Conservation (phyloP, 2,888 invertebrate species). For the Cantharis nigra region DNA sequence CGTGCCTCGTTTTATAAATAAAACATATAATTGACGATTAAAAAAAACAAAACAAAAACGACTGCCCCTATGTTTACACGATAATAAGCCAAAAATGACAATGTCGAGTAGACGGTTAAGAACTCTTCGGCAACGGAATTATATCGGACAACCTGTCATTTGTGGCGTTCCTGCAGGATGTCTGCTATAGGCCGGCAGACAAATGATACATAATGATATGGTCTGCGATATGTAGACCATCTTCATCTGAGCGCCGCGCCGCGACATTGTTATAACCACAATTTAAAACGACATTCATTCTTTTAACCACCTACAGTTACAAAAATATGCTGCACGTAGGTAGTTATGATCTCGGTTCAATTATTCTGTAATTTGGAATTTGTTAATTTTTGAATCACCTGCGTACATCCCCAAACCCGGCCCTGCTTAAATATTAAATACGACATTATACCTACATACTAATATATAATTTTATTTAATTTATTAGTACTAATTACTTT, state of each 20-base stretch:
- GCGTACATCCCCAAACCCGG: background rate
- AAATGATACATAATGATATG: slow-evolving; percentile 48
- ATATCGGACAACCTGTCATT: slow-evolving; percentile 44
- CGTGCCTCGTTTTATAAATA: background rate
- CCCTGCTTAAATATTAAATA: background rate
- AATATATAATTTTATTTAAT: no score
- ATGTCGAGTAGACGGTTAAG: slow-evolving; percentile 25
- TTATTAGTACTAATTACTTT: background rate
- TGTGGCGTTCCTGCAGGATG: slow-evolving; percentile 46
- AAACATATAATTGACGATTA: background rate
- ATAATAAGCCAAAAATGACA: slow-evolving; percentile 30
- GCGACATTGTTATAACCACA: slow-evolving; percentile 18
- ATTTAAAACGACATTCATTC: slow-evolving; percentile 16
- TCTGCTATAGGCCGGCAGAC: slow-evolving; percentile 41
- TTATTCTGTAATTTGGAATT: background rate
- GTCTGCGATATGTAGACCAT: slow-evolving; percentile 35
- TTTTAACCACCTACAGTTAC: slow-evolving; percentile 3
- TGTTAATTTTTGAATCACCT: background rate
- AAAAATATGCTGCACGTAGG: background rate
- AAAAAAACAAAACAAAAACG: slow-evolving; percentile 3
- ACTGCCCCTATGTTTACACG: slow-evolving; percentile 23
- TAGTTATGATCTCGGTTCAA: background rate
- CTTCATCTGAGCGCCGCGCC: slow-evolving; percentile 32
- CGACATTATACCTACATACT: no score
- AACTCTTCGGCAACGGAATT: slow-evolving; percentile 34